Conservation (phyloP, 2,888 invertebrate species). For the Pachycephus smyrnensis region DNA sequence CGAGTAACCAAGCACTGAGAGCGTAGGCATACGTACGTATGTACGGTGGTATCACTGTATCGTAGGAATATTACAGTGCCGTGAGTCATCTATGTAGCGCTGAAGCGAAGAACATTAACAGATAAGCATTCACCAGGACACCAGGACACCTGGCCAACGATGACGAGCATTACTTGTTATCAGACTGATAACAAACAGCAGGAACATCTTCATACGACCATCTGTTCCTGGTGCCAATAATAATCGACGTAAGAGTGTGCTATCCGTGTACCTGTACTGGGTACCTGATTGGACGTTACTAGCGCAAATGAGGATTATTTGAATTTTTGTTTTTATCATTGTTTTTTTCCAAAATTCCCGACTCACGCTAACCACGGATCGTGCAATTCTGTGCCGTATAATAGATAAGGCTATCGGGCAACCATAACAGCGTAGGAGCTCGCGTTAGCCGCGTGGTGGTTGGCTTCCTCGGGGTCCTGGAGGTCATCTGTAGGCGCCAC, state of each 20-base stretch:
- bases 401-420: background rate
- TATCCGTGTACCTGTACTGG: background rate
- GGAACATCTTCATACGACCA: background rate
- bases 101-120: background rate
- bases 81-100: background rate
- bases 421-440: background rate
- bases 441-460: background rate
- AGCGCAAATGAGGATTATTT: background rate
- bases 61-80: background rate
- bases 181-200: background rate
- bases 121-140: background rate
- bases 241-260: background rate
- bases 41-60: too few relatives aligned
- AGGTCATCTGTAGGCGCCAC: slow-evolving; percentile 52
- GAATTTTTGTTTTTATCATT: too few relatives aligned
- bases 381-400: background rate
- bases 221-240: background rate
- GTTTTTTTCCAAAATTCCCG: background rate
- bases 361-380: background rate
- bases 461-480: slow-evolving; percentile 30
- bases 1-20: too few relatives aligned
- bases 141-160: slow-evolving; percentile 1
- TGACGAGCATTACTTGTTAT: background rate
- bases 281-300: background rate
- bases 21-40: too few relatives aligned